phyloP scores from a whole-genome alignment of 2,113 vertebrate species.

The Antigone vipio region DNA sequence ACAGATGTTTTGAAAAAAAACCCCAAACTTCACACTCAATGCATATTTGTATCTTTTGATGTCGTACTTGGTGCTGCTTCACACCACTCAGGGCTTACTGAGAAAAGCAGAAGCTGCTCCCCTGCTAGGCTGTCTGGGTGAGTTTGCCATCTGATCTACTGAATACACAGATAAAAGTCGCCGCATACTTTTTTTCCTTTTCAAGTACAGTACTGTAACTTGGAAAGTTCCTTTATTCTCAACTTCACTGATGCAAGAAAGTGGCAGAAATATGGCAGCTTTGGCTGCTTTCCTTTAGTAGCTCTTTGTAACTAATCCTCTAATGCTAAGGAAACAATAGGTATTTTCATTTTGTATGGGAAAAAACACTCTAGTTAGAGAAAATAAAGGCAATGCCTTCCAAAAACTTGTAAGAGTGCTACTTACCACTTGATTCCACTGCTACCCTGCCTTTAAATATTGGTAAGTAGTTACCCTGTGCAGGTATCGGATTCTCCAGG shows the following conservation, averaged over 20 bases:
- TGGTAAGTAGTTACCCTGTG: background rate
- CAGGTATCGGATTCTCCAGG: background rate
- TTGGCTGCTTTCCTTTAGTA: conserved; percentile 27
- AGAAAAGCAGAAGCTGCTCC: conserved; percentile 29
- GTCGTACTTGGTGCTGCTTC: conserved; percentile 25
- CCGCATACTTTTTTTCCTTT: conserved; percentile 12
- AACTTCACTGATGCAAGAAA: conserved; percentile 33
- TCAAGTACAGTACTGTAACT: conserved; percentile 39
- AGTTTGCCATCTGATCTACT: conserved; percentile 62
- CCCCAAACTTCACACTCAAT: background rate
- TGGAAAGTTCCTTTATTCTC: conserved; percentile 53
- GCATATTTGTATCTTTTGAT: conserved; percentile 31
- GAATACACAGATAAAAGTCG: conserved; percentile 50
- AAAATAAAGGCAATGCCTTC: background rate
- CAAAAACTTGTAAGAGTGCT: background rate
- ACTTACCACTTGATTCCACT: background rate
- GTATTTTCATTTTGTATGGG: background rate
- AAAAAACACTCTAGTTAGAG: background rate
- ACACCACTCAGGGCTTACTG: background rate
- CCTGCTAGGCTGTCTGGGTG: conserved; percentile 27
- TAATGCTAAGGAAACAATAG: conserved; percentile 21
- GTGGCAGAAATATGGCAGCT: conserved; percentile 52
- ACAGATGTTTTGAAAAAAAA: conserved; percentile 16
- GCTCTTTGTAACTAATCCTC: conserved; percentile 26
- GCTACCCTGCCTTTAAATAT: background rate